Base-by-base conservation (phyloP, 2,797 vertebrate species). In the Taeniopygia guttata region DNA sequence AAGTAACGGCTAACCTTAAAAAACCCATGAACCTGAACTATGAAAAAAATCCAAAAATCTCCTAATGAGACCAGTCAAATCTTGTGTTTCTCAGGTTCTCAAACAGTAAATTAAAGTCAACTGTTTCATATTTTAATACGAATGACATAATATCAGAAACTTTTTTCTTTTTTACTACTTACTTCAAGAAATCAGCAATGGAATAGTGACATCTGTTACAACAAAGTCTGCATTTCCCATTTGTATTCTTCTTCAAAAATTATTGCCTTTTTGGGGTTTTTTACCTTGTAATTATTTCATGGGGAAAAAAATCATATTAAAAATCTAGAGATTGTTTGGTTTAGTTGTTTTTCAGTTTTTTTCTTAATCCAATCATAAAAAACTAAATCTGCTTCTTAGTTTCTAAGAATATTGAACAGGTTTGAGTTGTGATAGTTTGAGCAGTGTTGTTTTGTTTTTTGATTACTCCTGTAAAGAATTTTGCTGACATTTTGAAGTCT, bases 1-100 rank as follows among this genome's bases (percentile, higher is more conserved):
- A 68, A 58, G 11, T 40, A 38, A 52, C 30, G 43, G 11, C 3
- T 48, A 15, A 38, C 7, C 13, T 40, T 79, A 16, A 74, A 73
- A 90, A 36, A 7, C 0, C 3, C 12, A 36, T 9, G 6, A 42
- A 32, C 5, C 2, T 1, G 5, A 17, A 19, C 3, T 15, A 29
- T 16, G 3, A 16, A 26, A 68, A 49, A 36, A 15, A 1, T 21
- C 12, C 15, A 42, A 51, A 25, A 19, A 3, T 7, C 2, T 38
- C 6, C 8, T 42, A 27, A 36, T 6, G 8, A 32, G 32, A 12
- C 8, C 10, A 32, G 7, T 40, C 19, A 83, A 68, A 63, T 32
- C 8, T 63, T 32, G 3, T 18, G 5, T 54, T 10, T 51, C 16
- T 58, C 16, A 74, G 23, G 8, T 29, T 87, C 40, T 29, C 25